Evolutionary conservation across 53 echinoderm and acorn worm genomes (phyloP), one percentile per base, ranked within the genome.

Genomic region (Mesocentrotus franciscanus): DNA sequence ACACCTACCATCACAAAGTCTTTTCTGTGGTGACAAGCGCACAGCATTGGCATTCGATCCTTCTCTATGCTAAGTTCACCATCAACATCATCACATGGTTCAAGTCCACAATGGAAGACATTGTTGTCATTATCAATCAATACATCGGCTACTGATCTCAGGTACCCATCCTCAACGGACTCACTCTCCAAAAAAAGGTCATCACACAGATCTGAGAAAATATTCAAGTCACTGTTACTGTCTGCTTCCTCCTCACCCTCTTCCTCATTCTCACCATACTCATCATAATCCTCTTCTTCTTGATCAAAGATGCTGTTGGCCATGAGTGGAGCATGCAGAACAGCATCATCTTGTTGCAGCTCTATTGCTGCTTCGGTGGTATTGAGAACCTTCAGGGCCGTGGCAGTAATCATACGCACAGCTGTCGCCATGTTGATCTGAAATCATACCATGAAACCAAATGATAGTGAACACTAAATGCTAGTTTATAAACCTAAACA

Each of bases 371-470:
- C 97, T 85, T 99, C 99, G 18, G 99, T 99, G 18, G 97, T 98
- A 55, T 96, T 96, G 56, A 99, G 95, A 34, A 99, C 96, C 90
- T 99, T 99, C 26, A 99, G 97, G 12, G 98, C 98, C 8, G 99
- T 99, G 55, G 98, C 94, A 24, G 99, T 99, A 56, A 99, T 99
- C 97, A 99, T 96, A 18, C 99, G 94, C 12, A 99, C 99, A 78
- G 98, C 99, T 68, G 97, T 95, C 32, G 99, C 99, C 78, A 98
- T 96, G 76, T 97, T 99, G 75, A 62, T 91, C 99, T 99, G 94
- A 39, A 91, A 34, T 57, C 5, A 6, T 57, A 87, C 20, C 30
- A 92, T 71, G 70, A 60, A 81, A 60, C 12, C 57, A 58, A 61
- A 26, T 62, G 61, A 17, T 33, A 57, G 57, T 34, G 12, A 4